These are phyloP conservation scores for Adela reaumurella DNA, from an alignment of 2,888 invertebrate species.

Conservation along the genomic window DNA sequence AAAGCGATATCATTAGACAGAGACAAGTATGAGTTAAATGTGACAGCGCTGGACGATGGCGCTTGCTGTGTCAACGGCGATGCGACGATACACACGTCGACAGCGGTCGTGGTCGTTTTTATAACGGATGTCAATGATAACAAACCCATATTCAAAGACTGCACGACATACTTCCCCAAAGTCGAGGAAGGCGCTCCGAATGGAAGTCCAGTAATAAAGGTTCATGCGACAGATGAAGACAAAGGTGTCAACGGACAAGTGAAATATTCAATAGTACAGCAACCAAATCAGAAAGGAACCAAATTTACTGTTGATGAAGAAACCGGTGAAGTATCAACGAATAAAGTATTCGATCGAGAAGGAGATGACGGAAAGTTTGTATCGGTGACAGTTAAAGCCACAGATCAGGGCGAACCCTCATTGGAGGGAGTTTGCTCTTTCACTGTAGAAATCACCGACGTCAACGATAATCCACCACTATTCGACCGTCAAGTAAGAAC, in stretches of 20 bases:
- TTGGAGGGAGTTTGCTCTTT: slow-evolving; percentile 98
- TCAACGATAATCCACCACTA: slow-evolving; percentile 94
- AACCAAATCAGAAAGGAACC: slow-evolving; percentile 91
- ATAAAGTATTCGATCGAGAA: slow-evolving; percentile 95
- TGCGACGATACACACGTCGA: slow-evolving; percentile 84
- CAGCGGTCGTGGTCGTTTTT: slow-evolving; percentile 93
- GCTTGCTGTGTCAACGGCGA: slow-evolving; percentile 92
- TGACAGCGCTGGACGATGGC: slow-evolving; percentile 96
- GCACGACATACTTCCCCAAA: slow-evolving; percentile 88
- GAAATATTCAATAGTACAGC: slow-evolving; percentile 95
- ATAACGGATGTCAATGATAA: slow-evolving; percentile 97
- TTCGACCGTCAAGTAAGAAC: slow-evolving; percentile 87
- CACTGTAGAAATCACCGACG: slow-evolving; percentile 95
- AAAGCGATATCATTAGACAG: slow-evolving; percentile 84
- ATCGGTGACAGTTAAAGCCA: slow-evolving; percentile 94
- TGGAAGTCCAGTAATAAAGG: slow-evolving; percentile 90
- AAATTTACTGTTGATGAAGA: slow-evolving; percentile 95
- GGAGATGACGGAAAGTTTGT: slow-evolving; percentile 96
- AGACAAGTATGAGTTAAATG: slow-evolving; percentile 94
- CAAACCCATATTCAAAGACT: slow-evolving; percentile 93
- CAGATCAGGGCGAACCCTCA: slow-evolving; percentile 97
- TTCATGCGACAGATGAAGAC: slow-evolving; percentile 92
- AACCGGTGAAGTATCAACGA: slow-evolving; percentile 91
- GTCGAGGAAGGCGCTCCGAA: slow-evolving; percentile 93
- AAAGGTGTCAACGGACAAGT: slow-evolving; percentile 95